Evolutionary conservation across 2,113 vertebrate genomes (phyloP).

Genomic region (Poeciliopsis prolifica): DNA sequence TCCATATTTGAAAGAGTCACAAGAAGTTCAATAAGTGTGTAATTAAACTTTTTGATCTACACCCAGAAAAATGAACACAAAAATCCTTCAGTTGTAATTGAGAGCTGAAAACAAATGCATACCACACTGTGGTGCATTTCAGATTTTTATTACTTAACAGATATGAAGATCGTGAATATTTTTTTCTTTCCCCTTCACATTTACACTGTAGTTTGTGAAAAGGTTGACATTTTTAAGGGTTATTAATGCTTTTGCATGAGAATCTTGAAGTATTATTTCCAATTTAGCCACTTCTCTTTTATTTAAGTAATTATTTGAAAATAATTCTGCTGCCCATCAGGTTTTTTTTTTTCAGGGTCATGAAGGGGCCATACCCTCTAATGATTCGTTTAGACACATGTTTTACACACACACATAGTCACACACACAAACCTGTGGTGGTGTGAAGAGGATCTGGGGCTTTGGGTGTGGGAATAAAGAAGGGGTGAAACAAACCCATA

Average conservation of each 20-base stretch:
- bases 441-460: constrained; percentile 77
- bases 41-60: no score
- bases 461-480: constrained; percentile 82
- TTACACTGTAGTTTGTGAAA: no score
- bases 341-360: constrained; percentile 80
- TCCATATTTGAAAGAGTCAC: no score
- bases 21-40: no score
- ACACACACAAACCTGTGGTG: constrained; percentile 40
- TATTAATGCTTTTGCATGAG: no score
- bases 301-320: constrained; percentile 5
- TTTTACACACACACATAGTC: constrained; percentile 5
- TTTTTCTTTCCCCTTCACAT: background rate
- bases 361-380: constrained; percentile 79
- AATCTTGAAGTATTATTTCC: background rate
- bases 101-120: background rate
- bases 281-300: constrained; percentile 1
- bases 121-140: background rate
- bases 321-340: constrained; percentile 77
- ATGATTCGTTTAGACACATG: constrained; percentile 48
- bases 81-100: background rate
- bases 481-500: constrained; percentile 69
- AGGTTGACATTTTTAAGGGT: no score
- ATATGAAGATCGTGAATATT: no score
- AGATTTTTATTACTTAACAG: background rate
- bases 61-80: background rate